Evolutionary conservation across 2,888 invertebrate species (phyloP), one percentile per base, ranked within the genome.

Genomic region (Drosophila atroscutellata): DNA sequence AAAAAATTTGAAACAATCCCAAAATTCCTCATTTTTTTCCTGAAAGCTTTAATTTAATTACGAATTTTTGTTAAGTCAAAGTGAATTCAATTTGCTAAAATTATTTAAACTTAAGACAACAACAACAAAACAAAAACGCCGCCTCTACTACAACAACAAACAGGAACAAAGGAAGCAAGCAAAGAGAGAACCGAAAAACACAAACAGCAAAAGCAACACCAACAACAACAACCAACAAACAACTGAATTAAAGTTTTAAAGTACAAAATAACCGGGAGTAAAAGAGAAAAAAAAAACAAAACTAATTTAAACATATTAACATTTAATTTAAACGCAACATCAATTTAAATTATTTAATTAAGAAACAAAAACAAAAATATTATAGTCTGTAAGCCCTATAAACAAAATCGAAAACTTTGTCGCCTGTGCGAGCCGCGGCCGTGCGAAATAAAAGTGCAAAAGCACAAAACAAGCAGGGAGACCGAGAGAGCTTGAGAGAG

Each of bases 171-270:
- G 73, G 63, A 81, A 77, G 79, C 68, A 75, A 80, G 75, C 72
- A 80, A 63, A 66, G 42, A 59, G 72, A 75, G 59, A 75, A 74
- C 45, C 36, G 63, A 65, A 49, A 55, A 68, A 73, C 59, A 81
- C 67, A 74, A 83, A 83, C 81, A 88, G 70, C 83, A 83, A 64
- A 76, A 74, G 74, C 72, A 81, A 72, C 81, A 81, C 55, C 71
- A 82, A 56, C 68, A 26, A 26, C 24, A 78, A 69, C 66, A 78
- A 85, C 77, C 89, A 91, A 88, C 87, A 90, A 91, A 90, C 89
- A 91, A 91, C 91, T 91, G 89, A 91, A 91, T 89, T 87, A 91
- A 91, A 91, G 91, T 91, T 91, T 91, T 85, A 91, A 91, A 91
- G 91, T 91, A 91, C 91, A 91, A 91, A 91, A 90, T 77, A 85